Conservation (phyloP, 2,888 invertebrate genomes). For the Parasteatoda lunata region DNA sequence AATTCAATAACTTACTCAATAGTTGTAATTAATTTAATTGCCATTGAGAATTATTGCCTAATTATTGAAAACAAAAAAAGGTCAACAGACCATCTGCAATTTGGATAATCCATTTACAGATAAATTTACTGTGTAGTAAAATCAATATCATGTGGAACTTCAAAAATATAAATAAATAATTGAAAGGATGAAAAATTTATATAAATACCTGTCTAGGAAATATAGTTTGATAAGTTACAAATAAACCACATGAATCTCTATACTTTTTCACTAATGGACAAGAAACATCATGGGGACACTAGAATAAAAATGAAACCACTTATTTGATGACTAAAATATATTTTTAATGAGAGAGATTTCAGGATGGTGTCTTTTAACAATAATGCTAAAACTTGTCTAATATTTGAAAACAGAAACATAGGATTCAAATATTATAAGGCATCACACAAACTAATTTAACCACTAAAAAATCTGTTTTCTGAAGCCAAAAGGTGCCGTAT, state of each 20-base stretch:
- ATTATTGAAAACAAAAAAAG: too few relatives aligned
- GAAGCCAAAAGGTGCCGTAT: not conserved
- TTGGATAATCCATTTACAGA: not conserved
- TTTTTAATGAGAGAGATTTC: too few relatives aligned
- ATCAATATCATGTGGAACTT: not conserved
- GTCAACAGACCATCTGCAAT: too few relatives aligned
- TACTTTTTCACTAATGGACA: slow-evolving; percentile 83
- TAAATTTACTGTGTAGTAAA: not conserved
- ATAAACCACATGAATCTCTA: slow-evolving; percentile 86
- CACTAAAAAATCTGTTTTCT: not conserved
- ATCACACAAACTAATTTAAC: not conserved
- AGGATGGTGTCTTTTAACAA: too few relatives aligned
- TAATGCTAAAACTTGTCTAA: not conserved
- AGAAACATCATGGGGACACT: slow-evolving; percentile 85
- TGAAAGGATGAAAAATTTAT: not conserved
- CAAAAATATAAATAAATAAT: not conserved
- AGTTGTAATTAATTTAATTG: too few relatives aligned
- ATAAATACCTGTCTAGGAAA: slow-evolving; percentile 72
- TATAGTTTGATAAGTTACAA: slow-evolving; percentile 78
- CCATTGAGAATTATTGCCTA: too few relatives aligned
- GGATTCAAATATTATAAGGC: not conserved
- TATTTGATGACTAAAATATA: too few relatives aligned
- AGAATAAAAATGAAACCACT: slow-evolving; percentile 34
- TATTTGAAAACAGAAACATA: slow-evolving; percentile 1
- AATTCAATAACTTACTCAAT: too few relatives aligned